Conservation (phyloP, 1,140 invertebrate species). For the Stenopsyche tienmushanensis region DNA sequence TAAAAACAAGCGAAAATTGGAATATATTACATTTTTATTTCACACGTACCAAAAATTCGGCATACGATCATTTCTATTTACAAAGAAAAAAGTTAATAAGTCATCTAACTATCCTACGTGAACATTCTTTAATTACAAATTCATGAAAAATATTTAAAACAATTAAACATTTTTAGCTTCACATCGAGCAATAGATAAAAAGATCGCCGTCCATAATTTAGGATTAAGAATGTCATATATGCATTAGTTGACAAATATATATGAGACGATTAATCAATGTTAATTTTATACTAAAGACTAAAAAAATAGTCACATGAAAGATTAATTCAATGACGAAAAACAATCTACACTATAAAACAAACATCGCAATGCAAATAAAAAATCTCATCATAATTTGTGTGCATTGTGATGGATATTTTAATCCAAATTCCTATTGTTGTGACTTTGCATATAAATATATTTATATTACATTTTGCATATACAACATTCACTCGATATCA, state of each 20-base stretch:
- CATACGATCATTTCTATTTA: slow-evolving; percentile 40
- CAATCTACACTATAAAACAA: too few relatives aligned
- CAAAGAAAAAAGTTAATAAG: slow-evolving; percentile 38
- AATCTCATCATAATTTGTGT: too few relatives aligned
- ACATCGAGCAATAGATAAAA: slow-evolving; percentile 7
- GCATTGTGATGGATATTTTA: too few relatives aligned
- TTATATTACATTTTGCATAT: background rate
- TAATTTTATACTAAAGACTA: too few relatives aligned
- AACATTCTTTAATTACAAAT: slow-evolving; percentile 31
- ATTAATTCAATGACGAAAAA: too few relatives aligned
- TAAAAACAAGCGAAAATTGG: too few relatives aligned
- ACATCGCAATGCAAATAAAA: too few relatives aligned
- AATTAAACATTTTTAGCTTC: slow-evolving; percentile 29
- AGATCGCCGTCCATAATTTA: background rate
- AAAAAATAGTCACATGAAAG: too few relatives aligned
- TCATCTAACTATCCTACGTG: slow-evolving; percentile 36
- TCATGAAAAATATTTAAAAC: slow-evolving; percentile 31
- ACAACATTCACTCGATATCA: slow-evolving; percentile 10
- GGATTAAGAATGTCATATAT: slow-evolving; percentile 18
- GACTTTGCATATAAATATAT: too few relatives aligned
- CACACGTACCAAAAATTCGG: slow-evolving; percentile 41
- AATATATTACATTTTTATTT: slow-evolving; percentile 42
- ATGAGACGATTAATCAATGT: too few relatives aligned
- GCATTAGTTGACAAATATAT: too few relatives aligned
- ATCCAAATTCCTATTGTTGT: too few relatives aligned